phyloP scores from a whole-genome alignment of 1,140 invertebrate species.

The Apis dorsata region DNA sequence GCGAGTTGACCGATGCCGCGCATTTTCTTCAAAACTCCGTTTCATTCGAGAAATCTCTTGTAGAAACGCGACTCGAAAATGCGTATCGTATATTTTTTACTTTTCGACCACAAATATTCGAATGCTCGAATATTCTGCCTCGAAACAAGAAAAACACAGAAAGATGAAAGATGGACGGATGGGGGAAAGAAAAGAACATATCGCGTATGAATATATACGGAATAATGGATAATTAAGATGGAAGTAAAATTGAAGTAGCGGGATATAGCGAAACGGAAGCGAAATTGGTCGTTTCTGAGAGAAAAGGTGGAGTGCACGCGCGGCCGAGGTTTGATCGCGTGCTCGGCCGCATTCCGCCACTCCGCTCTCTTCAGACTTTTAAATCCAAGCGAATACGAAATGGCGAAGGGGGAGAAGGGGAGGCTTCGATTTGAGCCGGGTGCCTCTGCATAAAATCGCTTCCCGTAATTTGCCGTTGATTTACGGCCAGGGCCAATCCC shows the following conservation, averaged over 20 bases:
- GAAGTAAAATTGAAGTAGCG: no score
- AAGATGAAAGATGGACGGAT: no score
- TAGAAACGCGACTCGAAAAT: no score
- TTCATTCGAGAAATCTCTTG: background rate
- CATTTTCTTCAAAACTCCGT: background rate
- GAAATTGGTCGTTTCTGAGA: no score
- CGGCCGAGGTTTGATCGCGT: constrained; percentile 21
- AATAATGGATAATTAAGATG: no score
- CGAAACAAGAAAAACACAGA: no score
- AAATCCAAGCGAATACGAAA: constrained; percentile 27
- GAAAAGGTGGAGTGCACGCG: background rate
- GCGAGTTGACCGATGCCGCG: background rate
- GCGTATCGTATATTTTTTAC: no score
- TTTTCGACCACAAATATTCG: no score
- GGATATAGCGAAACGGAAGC: no score
- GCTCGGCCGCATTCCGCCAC: constrained; percentile 16
- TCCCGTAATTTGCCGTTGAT: constrained; percentile 23
- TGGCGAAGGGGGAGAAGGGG: background rate
- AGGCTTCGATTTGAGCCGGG: constrained; percentile 25
- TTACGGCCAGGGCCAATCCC: background rate
- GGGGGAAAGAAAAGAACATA: no score
- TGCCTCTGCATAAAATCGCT: constrained; percentile 34
- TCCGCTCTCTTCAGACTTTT: constrained; percentile 28
- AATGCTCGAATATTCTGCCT: no score
- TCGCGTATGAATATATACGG: no score